These are phyloP conservation scores for Varanus salvator DNA, from an alignment of 2,113 vertebrate species.

Conservation along the genomic window DNA sequence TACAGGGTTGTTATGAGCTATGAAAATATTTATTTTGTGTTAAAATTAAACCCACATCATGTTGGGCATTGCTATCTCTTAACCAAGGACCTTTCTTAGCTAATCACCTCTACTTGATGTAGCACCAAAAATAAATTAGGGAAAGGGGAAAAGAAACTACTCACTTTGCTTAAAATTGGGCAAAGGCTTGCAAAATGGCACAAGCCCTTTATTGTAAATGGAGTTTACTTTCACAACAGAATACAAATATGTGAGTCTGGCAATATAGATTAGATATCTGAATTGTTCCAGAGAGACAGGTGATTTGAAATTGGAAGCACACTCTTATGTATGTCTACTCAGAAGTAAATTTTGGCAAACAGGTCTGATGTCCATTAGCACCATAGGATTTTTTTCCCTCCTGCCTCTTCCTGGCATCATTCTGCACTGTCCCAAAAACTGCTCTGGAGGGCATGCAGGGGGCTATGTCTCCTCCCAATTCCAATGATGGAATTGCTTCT, in stretches of 20 bases:
- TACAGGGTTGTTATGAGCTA: conserved; percentile 64
- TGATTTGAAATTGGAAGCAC: neutral
- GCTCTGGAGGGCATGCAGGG: no score
- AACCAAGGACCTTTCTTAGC: conserved; percentile 32
- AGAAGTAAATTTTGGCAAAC: neutral
- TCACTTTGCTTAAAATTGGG: conserved; percentile 2
- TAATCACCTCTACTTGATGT: neutral
- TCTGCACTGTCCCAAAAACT: no score
- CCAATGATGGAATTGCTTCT: no score
- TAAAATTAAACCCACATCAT: conserved; percentile 60
- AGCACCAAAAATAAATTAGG: neutral
- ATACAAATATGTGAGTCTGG: neutral
- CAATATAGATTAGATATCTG: neutral
- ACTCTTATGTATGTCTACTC: neutral
- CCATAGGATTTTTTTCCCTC: no score
- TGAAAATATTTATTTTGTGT: conserved; percentile 70
- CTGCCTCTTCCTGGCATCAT: no score
- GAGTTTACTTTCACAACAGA: neutral
- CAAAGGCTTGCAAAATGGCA: neutral
- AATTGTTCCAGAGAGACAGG: neutral
- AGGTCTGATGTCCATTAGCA: no score
- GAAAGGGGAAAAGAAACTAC: neutral
- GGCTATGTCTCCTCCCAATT: no score
- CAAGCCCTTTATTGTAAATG: neutral
- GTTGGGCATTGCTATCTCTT: conserved; percentile 42